Base-by-base conservation (phyloP, 2,113 vertebrate genomes). In the Trogon surrucura region DNA sequence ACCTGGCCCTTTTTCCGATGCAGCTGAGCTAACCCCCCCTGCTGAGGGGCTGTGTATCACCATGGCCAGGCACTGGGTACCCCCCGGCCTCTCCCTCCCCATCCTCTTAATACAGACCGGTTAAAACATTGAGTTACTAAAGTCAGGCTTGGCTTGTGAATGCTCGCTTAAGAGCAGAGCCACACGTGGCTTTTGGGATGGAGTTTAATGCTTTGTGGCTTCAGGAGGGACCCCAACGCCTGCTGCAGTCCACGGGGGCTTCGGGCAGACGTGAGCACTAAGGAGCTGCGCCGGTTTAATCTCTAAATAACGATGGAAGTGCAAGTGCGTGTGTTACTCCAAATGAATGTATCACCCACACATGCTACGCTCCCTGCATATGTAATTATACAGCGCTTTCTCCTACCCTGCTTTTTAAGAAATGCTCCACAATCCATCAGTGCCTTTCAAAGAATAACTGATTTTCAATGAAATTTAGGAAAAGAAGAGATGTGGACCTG, bases 281-380 rank as follows among this genome's bases (percentile, higher is more conserved):
- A 80, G 79, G 64, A 91, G 56, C 79, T 62, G 81, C 32, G 30
- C 73, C 1, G 22, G 36, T 95, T 91, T 91, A 93, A 94, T 94
- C 96, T 91, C 93, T 92, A 93, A 93, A 92, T 84, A 94, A 91
- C 3, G 58, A 95, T 93, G 95, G 91, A 94, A 92, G 50, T 54
- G 84, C 72, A 71, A 94, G 92, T 73, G 88, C 72, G 80, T 72
- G 92, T 47, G 57, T 94, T 75, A 71, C 91, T 92, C 77, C 88
- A 69, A 58, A 75, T 91, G 78, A 91, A 94, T 87, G 73, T 48
- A 79, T 94, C 92, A 85, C 95, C 92, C 93, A 94, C 92, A 89
- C 77, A 14, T 1, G 9, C 91, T 75, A 91, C 22, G 2, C 83
- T 81, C 57, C 23, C 72, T 88, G 83, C 85, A 88, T 92, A 48